These are phyloP conservation scores for Gambelia wislizenii DNA, from an alignment of 2,797 vertebrate species.

Conservation along the genomic window DNA sequence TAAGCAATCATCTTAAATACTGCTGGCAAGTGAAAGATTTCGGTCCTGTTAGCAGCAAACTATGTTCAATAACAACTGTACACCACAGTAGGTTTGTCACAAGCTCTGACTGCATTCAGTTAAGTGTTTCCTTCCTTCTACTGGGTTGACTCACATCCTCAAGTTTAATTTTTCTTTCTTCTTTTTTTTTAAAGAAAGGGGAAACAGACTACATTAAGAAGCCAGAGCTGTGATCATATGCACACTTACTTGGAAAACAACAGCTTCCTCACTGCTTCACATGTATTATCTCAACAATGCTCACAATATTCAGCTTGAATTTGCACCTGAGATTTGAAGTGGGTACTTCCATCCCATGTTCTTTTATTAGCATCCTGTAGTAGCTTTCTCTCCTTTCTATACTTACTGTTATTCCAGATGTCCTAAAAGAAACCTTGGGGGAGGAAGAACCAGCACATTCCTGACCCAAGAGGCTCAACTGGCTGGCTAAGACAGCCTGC, in stretches of 20 bases:
- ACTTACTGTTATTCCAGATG: neutral
- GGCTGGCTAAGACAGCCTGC: neutral
- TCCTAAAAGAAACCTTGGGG: neutral
- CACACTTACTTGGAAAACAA: neutral
- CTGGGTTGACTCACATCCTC: conserved; percentile 71
- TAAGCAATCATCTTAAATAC: conserved; percentile 22
- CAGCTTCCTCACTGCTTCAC: neutral
- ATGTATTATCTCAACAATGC: neutral
- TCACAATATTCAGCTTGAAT: neutral
- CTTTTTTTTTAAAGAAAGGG: conserved; percentile 50
- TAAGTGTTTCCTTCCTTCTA: conserved; percentile 74
- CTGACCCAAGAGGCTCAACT: neutral
- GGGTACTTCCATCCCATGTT: neutral
- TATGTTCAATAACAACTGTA: conserved; percentile 40
- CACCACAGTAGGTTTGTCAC: conserved; percentile 35
- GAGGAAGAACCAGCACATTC: neutral
- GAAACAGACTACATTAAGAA: conserved; percentile 42
- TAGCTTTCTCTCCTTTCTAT: neutral
- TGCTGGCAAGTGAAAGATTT: neutral
- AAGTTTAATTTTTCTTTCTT: conserved; percentile 39
- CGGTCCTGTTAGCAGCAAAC: neutral
- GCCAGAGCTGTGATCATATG: neutral
- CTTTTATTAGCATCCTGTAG: neutral
- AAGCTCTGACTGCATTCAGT: conserved; percentile 60
- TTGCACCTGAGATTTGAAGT: neutral